A percentile compares a stretch with the other conserved stretches of the same genome.
Conservation (phyloP, 2,113 vertebrate genomes). For the Tupaia tana region DNA sequence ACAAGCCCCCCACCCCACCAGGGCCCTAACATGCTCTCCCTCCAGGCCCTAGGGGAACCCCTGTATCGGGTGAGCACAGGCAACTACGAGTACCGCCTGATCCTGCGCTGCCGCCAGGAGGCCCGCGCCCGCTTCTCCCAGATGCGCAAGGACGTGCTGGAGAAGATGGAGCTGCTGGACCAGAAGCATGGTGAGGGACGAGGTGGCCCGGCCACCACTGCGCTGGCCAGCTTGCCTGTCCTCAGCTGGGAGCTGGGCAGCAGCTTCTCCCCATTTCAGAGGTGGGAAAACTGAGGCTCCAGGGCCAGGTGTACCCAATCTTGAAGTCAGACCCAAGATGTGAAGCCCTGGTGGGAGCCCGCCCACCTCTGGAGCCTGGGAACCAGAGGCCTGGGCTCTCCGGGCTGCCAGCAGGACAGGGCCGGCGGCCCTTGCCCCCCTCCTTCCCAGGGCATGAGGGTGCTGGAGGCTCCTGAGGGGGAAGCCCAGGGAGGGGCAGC, state of each 20-base stretch:
- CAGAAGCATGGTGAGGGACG: slow-evolving; percentile 95
- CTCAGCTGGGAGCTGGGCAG: background rate
- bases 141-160: slow-evolving; percentile 98
- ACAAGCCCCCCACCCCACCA: background rate
- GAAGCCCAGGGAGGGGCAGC: background rate
- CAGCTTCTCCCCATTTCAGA: background rate
- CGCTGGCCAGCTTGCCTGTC: too few species aligned
- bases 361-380: background rate
- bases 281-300: background rate
- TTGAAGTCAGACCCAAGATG: background rate
- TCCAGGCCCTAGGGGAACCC: slow-evolving; percentile 96
- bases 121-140: slow-evolving; percentile 96
- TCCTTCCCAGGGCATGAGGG: background rate
- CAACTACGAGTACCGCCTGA: slow-evolving; percentile 97
- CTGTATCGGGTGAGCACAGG: slow-evolving; percentile 97
- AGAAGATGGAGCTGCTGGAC: slow-evolving; percentile 98
- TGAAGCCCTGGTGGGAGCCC: background rate
- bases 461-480: background rate
- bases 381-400: background rate
- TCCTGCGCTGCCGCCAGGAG: slow-evolving; percentile 97
- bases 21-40: background rate
- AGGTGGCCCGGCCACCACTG: too few species aligned
- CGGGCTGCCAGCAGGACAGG: background rate
- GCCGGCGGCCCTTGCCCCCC: background rate
- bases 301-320: background rate